These are phyloP conservation scores for Muscicapa adusta DNA, from an alignment of 2,113 vertebrate genomes.

Conservation along the genomic window DNA sequence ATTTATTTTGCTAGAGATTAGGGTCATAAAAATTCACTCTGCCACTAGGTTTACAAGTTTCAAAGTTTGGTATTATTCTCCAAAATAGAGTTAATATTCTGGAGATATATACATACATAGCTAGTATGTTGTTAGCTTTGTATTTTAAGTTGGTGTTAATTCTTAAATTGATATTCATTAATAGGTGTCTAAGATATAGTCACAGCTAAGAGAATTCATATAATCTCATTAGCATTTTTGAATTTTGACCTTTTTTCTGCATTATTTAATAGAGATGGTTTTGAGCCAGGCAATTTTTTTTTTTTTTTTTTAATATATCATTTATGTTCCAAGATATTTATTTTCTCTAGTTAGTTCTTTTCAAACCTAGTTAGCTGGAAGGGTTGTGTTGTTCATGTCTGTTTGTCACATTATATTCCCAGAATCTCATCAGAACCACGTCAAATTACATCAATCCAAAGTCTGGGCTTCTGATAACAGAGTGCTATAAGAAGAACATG, in stretches of 20 bases:
- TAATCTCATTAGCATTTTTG: not conserved
- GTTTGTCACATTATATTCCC: conserved; percentile 19
- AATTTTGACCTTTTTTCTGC: not conserved
- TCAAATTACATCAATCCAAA: conserved; percentile 25
- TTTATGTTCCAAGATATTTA: not conserved
- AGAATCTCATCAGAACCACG: not conserved
- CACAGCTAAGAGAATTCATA: not conserved
- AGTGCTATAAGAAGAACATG: not conserved
- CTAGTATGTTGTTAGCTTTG: not conserved
- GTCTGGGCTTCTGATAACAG: not conserved
- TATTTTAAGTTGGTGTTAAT: not conserved
- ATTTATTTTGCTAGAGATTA: not conserved
- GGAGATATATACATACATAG: not conserved
- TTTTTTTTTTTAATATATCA: not conserved
- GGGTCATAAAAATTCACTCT: not conserved
- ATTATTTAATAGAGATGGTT: not conserved
- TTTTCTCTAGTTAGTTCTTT: not conserved
- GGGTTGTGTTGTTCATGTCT: not conserved
- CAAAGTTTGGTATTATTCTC: not conserved
- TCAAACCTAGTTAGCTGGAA: not conserved
- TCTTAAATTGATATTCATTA: not conserved
- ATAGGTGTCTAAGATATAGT: not conserved
- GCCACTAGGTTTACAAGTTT: not conserved
- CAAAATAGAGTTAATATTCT: not conserved
- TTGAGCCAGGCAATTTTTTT: not conserved